These are phyloP conservation scores for Nyctalus aviator DNA, from an alignment of 2,797 vertebrate species.

Conservation along the genomic window DNA sequence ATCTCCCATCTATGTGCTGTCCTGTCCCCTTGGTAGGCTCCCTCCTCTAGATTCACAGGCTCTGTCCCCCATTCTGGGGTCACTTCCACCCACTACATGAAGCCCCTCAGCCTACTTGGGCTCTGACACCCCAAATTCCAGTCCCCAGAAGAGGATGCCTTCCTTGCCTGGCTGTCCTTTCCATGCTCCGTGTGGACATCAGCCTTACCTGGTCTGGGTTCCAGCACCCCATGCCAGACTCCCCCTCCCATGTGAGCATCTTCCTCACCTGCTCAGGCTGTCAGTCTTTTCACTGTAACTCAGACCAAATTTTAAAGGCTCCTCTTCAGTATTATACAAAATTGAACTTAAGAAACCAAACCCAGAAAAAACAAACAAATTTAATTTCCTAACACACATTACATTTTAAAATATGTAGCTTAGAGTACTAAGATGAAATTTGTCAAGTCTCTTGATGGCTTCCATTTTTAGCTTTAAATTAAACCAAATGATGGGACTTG, in stretches of 20 bases:
- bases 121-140: background rate
- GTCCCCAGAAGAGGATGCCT: background rate
- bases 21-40: background rate
- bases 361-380: background rate
- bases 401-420: background rate
- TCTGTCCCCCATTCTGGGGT: background rate
- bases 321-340: background rate
- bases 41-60: background rate
- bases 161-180: background rate
- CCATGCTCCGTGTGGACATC: accelerated
- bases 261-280: background rate
- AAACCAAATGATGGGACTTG: background rate
- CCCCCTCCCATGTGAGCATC: background rate
- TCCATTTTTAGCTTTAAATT: background rate
- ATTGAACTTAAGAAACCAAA: background rate
- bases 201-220: background rate
- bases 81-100: too few relatives aligned
- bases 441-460: background rate
- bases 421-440: background rate
- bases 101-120: background rate
- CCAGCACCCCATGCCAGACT: accelerated
- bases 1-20: background rate
- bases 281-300: background rate
- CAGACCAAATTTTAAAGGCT: background rate
- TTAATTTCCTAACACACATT: background rate